Base-by-base conservation (phyloP, 2,888 invertebrate species). In the Sisyra terminalis region DNA sequence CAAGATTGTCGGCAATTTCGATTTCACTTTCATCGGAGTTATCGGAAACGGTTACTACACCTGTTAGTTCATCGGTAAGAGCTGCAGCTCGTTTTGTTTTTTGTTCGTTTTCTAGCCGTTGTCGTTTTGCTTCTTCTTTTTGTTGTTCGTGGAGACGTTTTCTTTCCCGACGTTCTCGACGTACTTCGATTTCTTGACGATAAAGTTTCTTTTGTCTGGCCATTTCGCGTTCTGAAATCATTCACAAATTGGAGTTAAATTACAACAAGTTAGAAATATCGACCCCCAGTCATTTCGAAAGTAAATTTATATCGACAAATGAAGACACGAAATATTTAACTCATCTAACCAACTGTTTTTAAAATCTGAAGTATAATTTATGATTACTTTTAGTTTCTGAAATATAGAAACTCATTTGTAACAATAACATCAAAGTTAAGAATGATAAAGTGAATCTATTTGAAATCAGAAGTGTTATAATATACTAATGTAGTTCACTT, bases 161-260 rank as follows among this genome's bases (percentile, higher is more conserved):
- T 44, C 49, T 63, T 46, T 73, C 69, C 2, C 74, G 65, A 32
- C 72, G 62, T 52, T 73, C 66, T 35, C 85, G 71, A 10, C 86
- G 68, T 0, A 83, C 78, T 57, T 83, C 81, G 11, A 84, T 59
- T 55, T 85, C 85, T 42, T 71, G 69, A 15, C 79, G 68, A 1
- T 81, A 80, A 42, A 75, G 75, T 57, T 84, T 78, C 58, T 84
- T 85, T 43, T 83, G 71, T 50, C 81, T 71, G 2, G 78, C 79
- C 73, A 78, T 83, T 63, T 86, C 80, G 24, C 83, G 65, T 53
- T 80, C 81, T 66, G 51, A 13, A 62, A 60, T 46, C 29, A 44
- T 40, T 14, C 18, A 41, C 4, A 32, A n/a, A 37, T 30, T 14
- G 31, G 44, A 36, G 32, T 37, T 14, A 39, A 40, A 39, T 35